These are phyloP conservation scores for Calycopis cecrops DNA, from an alignment of 1,140 invertebrate species.

Conservation along the genomic window DNA sequence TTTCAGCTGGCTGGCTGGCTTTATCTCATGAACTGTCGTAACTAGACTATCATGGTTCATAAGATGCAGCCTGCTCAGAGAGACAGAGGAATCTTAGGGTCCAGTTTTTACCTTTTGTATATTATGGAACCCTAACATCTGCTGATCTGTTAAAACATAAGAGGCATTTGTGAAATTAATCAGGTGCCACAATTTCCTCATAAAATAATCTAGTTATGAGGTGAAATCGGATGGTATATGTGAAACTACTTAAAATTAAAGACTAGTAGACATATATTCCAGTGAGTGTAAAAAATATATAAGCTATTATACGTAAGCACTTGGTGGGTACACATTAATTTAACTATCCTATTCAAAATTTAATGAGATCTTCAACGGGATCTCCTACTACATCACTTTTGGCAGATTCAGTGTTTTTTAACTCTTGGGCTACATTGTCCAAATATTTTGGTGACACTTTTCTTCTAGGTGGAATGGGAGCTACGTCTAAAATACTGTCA, in stretches of 20 bases:
- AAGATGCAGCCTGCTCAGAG: too few relatives aligned
- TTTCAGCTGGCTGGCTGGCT: too few relatives aligned
- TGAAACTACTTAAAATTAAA: constrained; percentile 2
- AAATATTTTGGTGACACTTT: constrained; percentile 52
- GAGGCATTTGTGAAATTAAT: too few relatives aligned
- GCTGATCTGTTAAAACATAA: too few relatives aligned
- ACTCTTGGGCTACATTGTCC: constrained; percentile 26
- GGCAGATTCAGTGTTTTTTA: constrained; percentile 27
- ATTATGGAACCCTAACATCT: too few relatives aligned
- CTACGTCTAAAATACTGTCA: constrained; percentile 46
- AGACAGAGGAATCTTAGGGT: too few relatives aligned
- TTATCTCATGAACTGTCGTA: too few relatives aligned
- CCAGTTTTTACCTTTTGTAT: too few relatives aligned
- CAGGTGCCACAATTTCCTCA: too few relatives aligned
- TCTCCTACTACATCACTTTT: constrained; percentile 28
- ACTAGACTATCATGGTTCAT: too few relatives aligned
- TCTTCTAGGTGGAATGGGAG: constrained; percentile 51
- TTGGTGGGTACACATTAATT: constrained; percentile 13
- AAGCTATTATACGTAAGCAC: constrained; percentile 8
- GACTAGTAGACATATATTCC: neutral
- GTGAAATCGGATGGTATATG: neutral
- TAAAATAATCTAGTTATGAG: too few relatives aligned
- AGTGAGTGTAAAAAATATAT: neutral
- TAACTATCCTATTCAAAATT: constrained; percentile 33
- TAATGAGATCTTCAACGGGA: constrained; percentile 50